Percentiles rank a stretch among this genome's conserved stretches.
Conservation (phyloP, 1,140 invertebrate species). For the Macrobrachium nipponense region DNA sequence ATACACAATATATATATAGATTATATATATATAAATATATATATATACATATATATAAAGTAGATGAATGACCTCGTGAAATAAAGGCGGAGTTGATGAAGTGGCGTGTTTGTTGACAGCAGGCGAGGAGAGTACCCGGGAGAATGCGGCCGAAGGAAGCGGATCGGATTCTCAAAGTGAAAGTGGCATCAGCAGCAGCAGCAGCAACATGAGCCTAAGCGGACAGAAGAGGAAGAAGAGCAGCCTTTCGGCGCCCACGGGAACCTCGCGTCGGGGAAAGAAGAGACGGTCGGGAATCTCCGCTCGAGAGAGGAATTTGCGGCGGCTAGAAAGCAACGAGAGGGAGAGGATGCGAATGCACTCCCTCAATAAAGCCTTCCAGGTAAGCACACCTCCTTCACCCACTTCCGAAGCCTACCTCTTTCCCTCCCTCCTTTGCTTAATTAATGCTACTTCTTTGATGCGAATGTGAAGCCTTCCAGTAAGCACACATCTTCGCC, state of each 20-base stretch:
- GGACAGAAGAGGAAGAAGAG: conserved; percentile 29
- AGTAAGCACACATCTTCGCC: conserved; percentile 70
- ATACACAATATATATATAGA: too few species aligned
- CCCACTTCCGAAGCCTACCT: too few species aligned
- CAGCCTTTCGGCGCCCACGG: conserved; percentile 25
- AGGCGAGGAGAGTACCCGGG: not conserved
- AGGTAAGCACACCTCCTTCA: conserved; percentile 73
- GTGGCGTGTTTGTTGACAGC: too few species aligned
- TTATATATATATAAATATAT: too few species aligned
- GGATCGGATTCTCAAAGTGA: conserved; percentile 55
- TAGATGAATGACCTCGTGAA: too few species aligned
- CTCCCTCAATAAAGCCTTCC: conserved; percentile 88
- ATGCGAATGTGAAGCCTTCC: conserved; percentile 91
- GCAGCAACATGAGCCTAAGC: conserved; percentile 46
- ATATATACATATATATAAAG: too few species aligned
- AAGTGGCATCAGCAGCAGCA: conserved; percentile 53
- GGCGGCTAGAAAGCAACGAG: conserved; percentile 87
- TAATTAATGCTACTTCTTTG: not conserved
- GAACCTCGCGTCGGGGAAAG: conserved; percentile 51
- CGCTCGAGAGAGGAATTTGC: conserved; percentile 82
- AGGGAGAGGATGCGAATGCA: conserved; percentile 89
- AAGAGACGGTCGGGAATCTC: conserved; percentile 77
- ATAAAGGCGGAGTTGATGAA: too few species aligned
- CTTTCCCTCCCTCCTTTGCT: too few species aligned
- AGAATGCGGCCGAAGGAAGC: conserved; percentile 53